Percentiles rank a stretch among this genome's conserved stretches.
These are phyloP conservation scores for Petrocephalus sullivani DNA, from an alignment of 2,797 vertebrate species.

Conservation along the genomic window DNA sequence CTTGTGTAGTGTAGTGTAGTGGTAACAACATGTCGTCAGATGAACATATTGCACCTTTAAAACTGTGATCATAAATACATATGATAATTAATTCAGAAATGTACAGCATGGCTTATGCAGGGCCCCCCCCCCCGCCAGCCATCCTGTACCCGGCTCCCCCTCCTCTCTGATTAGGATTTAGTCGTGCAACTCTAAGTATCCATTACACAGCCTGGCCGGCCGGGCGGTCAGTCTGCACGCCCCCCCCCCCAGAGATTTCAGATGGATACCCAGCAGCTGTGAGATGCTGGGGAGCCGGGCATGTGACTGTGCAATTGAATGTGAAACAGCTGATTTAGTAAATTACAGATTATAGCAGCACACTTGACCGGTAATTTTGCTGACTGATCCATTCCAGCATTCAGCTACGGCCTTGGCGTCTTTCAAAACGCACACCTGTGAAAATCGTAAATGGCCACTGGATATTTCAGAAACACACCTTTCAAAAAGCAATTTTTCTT, in stretches of 20 bases:
- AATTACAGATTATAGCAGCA: constrained; percentile 5
- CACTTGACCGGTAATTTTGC: not conserved
- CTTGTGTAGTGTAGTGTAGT: too few relatives aligned
- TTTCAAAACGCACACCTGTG: not conserved
- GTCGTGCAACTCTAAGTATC: not conserved
- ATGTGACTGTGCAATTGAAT: not conserved
- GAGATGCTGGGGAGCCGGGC: not conserved
- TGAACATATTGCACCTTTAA: not conserved
- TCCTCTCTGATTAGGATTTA: not conserved
- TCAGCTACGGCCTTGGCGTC: not conserved
- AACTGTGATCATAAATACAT: not conserved
- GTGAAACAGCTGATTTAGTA: not conserved
- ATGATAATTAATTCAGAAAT: not conserved
- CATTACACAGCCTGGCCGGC: not conserved
- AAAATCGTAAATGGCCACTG: not conserved
- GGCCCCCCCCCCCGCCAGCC: not conserved
- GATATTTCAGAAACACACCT: not conserved
- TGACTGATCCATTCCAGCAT: not conserved
- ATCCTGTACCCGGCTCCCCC: not conserved
- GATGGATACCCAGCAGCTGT: not conserved
- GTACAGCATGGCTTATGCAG: not conserved
- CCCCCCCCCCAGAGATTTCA: not conserved
- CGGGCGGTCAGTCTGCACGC: not conserved
- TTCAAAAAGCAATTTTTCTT: not conserved
- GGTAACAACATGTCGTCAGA: not conserved